A percentile compares a stretch with the other conserved stretches of the same genome.
Conservation (phyloP, 2,113 vertebrate species). For the Falco punctatus region DNA sequence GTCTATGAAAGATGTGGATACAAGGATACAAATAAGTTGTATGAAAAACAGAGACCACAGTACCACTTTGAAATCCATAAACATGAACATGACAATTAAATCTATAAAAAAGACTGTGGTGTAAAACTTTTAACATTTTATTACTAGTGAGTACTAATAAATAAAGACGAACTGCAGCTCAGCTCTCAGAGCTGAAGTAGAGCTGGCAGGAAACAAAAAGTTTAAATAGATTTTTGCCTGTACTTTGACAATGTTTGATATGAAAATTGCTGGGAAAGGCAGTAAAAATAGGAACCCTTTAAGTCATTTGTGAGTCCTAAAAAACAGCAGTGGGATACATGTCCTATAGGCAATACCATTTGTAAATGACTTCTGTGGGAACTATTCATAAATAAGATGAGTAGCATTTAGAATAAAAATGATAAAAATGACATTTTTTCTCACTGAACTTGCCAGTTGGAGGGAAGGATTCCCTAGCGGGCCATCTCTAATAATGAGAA, state of each 20-base stretch:
- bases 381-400: conserved; percentile 52
- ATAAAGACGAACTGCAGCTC: background rate
- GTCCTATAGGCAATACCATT: conserved; percentile 2
- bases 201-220: background rate
- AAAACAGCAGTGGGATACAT: background rate
- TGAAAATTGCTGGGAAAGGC: background rate
- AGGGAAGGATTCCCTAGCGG: background rate
- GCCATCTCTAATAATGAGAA: background rate
- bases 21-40: background rate
- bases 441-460: background rate
- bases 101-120: background rate
- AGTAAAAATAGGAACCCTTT: conserved; percentile 26
- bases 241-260: conserved; percentile 12
- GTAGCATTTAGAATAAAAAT: conserved; percentile 47
- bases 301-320: background rate
- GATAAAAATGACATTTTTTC: conserved; percentile 10
- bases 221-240: background rate
- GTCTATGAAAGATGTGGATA: background rate
- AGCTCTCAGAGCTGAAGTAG: background rate
- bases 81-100: background rate
- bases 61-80: background rate
- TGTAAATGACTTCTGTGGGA: conserved; percentile 21
- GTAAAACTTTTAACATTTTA: background rate
- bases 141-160: background rate
- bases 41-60: background rate